A percentile compares a stretch with the other conserved stretches of the same genome.
phyloP scores from a whole-genome alignment of 1,140 invertebrate genomes.

The Vanessa tameamea region DNA sequence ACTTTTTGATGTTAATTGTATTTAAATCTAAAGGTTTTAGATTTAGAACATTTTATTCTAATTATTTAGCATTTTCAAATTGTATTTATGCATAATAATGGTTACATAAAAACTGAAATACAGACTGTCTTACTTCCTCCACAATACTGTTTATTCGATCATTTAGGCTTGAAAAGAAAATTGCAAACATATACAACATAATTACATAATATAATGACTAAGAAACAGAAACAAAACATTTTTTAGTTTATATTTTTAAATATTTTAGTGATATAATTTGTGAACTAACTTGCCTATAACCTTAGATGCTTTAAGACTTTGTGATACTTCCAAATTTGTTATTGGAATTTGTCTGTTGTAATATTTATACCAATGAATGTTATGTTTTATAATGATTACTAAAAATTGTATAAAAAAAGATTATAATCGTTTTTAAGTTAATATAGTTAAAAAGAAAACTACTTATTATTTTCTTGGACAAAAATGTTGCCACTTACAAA shows the following conservation, averaged over 20 bases:
- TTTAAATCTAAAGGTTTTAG: no score
- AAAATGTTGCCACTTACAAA: neutral
- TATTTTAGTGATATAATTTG: constrained; percentile 5
- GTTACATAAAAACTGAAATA: no score
- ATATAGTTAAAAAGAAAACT: constrained; percentile 5
- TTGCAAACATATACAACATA: no score
- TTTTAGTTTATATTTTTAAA: neutral
- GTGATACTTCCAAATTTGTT: constrained; percentile 25
- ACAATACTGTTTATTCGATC: no score
- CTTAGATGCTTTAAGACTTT: constrained; percentile 24
- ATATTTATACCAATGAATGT: constrained; percentile 19
- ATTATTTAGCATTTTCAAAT: no score
- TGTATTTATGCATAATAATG: no score
- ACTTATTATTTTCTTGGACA: constrained; percentile 1
- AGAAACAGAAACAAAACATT: neutral
- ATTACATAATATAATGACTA: neutral
- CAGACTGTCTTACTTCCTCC: no score
- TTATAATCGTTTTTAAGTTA: constrained; percentile 1
- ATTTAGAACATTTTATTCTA: no score
- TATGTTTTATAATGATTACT: constrained; percentile 5
- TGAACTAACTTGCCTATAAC: constrained; percentile 15
- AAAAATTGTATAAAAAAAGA: constrained; percentile 2
- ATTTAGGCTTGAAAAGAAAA: no score
- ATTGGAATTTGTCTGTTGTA: constrained; percentile 18
- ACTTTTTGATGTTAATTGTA: neutral